Conservation (phyloP, 2,113 vertebrate genomes). For the Phylloscopus trochilus region DNA sequence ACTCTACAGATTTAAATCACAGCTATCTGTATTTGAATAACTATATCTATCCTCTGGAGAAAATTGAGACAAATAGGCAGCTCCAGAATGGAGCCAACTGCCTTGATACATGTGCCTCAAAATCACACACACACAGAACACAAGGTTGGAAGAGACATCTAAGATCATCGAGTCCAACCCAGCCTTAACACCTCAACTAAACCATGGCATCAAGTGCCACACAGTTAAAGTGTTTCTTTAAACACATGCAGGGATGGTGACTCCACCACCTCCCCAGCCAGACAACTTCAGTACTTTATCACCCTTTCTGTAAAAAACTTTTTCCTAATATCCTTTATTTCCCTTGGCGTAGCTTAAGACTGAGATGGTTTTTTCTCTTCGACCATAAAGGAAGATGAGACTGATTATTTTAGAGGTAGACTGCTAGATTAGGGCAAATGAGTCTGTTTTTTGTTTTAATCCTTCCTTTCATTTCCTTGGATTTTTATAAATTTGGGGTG, state of each 20-base stretch:
- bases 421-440: not conserved
- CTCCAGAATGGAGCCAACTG: not conserved
- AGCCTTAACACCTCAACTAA: not conserved
- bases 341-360: not conserved
- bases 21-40: not conserved
- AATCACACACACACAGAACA: not conserved
- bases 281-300: not conserved
- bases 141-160: not conserved
- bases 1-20: not conserved
- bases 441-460: not conserved
- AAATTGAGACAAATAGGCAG: not conserved
- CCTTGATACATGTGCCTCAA: not conserved
- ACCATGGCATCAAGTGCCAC: not conserved
- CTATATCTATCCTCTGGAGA: not conserved
- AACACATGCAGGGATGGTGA: not conserved
- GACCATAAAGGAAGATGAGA: not conserved
- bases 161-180: not conserved
- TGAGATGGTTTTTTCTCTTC: not conserved
- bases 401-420: not conserved
- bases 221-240: not conserved
- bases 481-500: not conserved
- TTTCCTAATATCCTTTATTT: not conserved
- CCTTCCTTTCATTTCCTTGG: not conserved
- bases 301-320: not conserved
- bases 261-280: not conserved